Evolutionary conservation across 1,140 invertebrate genomes (phyloP), one percentile per base, ranked within the genome.

Genomic region (Wiebesia pumilae): DNA sequence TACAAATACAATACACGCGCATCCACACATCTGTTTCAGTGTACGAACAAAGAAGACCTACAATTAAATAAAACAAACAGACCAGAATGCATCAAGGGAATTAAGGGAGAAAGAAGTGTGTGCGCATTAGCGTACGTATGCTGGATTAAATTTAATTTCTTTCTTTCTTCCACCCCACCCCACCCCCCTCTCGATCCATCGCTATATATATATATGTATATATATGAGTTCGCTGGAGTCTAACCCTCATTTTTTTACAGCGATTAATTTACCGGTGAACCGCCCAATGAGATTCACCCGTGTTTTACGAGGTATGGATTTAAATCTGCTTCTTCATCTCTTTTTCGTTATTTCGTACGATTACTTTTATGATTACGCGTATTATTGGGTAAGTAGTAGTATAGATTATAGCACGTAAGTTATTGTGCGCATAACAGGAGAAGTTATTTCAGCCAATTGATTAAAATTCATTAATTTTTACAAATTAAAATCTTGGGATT

Each of bases 1-100:
- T 33, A 16, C 33, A 43, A 75, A 75, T 43, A 43, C 6, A 27
- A 40, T 4, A 1, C 16, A 81, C n/a, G 10, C 12, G 19, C 14
- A 69, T 47, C 27, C 33, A 7, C 38, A 21, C 80, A 81, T 81
- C 40, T 69, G 62, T 47, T 81, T n/a, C 27, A 2, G 0, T 43
- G 38, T 12, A 40, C 3, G 58, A 27, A 81, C 80, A 81, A 81
- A 81, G 80, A n/a, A 43, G 43, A 69, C 24, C 33, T 27, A 81
- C 47, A 81, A 81, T 81, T 81, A 81, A 81, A 81, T 81, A 69
- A 81, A 81, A 81, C 80, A 81, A 81, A 81, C 58, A 81, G 51
- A 47, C 80, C 27, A 43, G n/a, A 65, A 69, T 81, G 65, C 24
- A 40, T 35, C 4, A 16, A 43, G 62, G 80, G 80, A 69, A 67